A percentile compares a stretch with the other conserved stretches of the same genome.
phyloP scores from a whole-genome alignment of 2,797 vertebrate species.

The Alca torda region DNA sequence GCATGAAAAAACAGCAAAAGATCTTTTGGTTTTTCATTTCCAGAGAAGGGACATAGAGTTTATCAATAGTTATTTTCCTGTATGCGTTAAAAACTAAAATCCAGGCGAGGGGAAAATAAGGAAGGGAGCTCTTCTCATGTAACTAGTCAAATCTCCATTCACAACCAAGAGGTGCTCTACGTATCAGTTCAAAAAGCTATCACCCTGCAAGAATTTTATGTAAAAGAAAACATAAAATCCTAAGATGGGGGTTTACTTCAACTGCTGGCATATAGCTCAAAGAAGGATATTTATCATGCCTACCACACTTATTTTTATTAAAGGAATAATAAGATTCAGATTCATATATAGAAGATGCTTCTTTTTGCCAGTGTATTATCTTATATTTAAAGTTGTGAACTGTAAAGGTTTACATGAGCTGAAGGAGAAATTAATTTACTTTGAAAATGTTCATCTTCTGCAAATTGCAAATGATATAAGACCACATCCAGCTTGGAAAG shows the following conservation, averaged over 20 bases:
- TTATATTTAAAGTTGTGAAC: background rate
- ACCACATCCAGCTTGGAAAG: background rate
- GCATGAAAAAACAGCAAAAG: background rate
- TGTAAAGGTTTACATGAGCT: background rate
- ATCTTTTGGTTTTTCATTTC: background rate
- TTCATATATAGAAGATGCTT: background rate
- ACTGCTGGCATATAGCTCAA: background rate
- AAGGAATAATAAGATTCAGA: slow-evolving; percentile 1
- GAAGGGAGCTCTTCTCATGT: background rate
- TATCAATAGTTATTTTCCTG: background rate
- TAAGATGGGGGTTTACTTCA: background rate
- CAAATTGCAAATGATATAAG: background rate
- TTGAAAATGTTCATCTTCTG: background rate
- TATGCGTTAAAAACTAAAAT: background rate
- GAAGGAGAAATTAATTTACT: background rate
- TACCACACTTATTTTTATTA: background rate
- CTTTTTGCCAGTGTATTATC: background rate
- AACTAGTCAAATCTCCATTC: background rate
- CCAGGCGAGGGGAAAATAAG: background rate
- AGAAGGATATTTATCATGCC: background rate
- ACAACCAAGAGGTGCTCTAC: background rate
- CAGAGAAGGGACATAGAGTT: background rate
- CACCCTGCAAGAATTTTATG: background rate
- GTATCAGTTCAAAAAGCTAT: background rate
- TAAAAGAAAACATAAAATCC: background rate